A percentile compares a stretch with the other conserved stretches of the same genome.
These are phyloP conservation scores for Saccopteryx bilineata DNA, from an alignment of 2,113 vertebrate genomes.

Conservation along the genomic window DNA sequence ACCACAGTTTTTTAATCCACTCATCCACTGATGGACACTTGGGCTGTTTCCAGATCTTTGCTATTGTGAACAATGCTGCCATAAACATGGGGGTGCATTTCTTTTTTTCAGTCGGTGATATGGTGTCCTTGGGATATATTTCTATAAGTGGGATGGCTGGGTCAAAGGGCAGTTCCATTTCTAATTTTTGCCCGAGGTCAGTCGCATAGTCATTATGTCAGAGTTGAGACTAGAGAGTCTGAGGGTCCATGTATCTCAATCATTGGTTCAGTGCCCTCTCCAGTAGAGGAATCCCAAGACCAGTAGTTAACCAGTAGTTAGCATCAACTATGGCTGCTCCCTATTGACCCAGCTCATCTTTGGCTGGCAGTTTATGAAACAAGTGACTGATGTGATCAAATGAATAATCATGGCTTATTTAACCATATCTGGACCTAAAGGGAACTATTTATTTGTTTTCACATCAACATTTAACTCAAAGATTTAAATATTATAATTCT, in stretches of 20 bases:
- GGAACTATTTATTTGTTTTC: slow-evolving; percentile 14
- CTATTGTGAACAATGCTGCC: no score
- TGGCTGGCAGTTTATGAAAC: not conserved
- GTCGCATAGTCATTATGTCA: not conserved
- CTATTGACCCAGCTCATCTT: not conserved
- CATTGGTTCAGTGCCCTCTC: not conserved
- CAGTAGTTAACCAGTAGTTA: slow-evolving; percentile 1
- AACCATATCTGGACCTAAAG: not conserved
- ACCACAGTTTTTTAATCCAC: no score
- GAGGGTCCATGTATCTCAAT: not conserved
- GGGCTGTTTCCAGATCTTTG: no score
- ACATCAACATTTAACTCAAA: not conserved
- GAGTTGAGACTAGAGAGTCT: not conserved
- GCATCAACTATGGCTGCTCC: not conserved
- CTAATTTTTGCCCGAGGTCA: not conserved
- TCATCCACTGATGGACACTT: no score
- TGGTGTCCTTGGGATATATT: no score
- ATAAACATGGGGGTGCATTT: no score
- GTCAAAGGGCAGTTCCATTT: no score
- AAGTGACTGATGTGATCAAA: not conserved
- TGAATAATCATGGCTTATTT: not conserved
- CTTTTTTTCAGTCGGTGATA: no score
- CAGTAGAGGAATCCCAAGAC: not conserved
- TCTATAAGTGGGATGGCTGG: no score
- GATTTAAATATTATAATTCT: slow-evolving; percentile 41